Base-by-base conservation (phyloP, 2,113 vertebrate species). In the Axis porcinus region DNA sequence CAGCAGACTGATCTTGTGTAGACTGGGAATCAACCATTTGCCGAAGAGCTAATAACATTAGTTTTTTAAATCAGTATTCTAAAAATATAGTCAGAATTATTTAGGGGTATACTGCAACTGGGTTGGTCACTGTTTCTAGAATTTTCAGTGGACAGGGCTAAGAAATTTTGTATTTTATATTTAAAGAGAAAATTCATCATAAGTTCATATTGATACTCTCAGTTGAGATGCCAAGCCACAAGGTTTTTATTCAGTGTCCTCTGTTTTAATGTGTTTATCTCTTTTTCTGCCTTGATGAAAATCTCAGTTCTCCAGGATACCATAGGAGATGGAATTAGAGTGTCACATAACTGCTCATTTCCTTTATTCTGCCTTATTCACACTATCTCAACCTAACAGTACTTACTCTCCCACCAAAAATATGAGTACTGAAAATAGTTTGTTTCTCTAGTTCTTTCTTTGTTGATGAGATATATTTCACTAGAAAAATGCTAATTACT, bases 381-480 rank as follows among this genome's bases (percentile, higher is more conserved):
- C 27, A 92, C 62, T 95, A 7, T 36, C 28, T 95, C 50, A 81
- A 25, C 62, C 21, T 82, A 85, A 10, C 5, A 67, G n/a, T 91
- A 43, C 45, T 87, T 86, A 58, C 6, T 92, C 0, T 92, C 28
- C 27, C 30, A 86, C 78, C 33, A 96, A 91, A 91, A 94, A 81
- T 76, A 88, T 7, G 30, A 70, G 78, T 96, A 67, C 45, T 91
- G 5, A 92, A 83, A 95, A 86, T 6, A 92, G n/a, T 84, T 94
- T 92, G 85, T 93, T 81, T 58, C 93, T 50, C 74, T 27, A 33
- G 28, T 94, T 95, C 10, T 92, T 96, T 86, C 50, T 62, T 97
- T 85, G 58, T 79, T n/a, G 55, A 2, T 62, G 78, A 40, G 14
- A 28, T 95, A 50, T 89, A 25, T 81, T 90, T 95, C 33, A 95